These are phyloP conservation scores for Chaetura pelagica DNA, from an alignment of 2,113 vertebrate species.

Conservation along the genomic window DNA sequence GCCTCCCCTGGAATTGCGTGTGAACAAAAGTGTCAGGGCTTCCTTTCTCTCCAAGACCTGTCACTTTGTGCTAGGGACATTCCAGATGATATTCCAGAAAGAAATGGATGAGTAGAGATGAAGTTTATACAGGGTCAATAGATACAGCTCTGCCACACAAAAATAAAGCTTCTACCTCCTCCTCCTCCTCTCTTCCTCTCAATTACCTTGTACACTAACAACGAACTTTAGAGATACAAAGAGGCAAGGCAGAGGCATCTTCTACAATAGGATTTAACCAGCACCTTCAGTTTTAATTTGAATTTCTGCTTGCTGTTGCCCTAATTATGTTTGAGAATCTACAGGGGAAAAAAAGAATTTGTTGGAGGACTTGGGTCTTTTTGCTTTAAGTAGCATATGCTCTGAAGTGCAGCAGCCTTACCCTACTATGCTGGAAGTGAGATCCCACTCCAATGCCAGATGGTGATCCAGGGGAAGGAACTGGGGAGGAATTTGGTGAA, in stretches of 20 bases:
- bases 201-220: neutral
- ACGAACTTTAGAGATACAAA: neutral
- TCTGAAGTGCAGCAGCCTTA: constrained; percentile 65
- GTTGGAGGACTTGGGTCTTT: neutral
- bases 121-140: neutral
- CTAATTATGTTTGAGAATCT: neutral
- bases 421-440: constrained; percentile 92
- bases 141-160: neutral
- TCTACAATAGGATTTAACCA: neutral
- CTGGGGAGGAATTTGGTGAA: constrained; percentile 93
- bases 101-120: neutral
- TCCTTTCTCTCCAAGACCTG: neutral
- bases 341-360: neutral
- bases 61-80: neutral
- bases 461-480: constrained; percentile 93
- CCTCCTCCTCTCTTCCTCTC: neutral
- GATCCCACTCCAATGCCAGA: constrained; percentile 91
- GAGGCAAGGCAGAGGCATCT: neutral
- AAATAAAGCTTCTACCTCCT: neutral
- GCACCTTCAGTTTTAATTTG: neutral
- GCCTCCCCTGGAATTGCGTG: neutral
- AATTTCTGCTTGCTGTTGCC: neutral
- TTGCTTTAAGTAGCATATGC: neutral
- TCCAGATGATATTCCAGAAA: neutral
- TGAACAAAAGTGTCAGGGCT: neutral